Evolutionary conservation across 2,888 invertebrate species (phyloP).

Genomic region (Adelphocoris suturalis): DNA sequence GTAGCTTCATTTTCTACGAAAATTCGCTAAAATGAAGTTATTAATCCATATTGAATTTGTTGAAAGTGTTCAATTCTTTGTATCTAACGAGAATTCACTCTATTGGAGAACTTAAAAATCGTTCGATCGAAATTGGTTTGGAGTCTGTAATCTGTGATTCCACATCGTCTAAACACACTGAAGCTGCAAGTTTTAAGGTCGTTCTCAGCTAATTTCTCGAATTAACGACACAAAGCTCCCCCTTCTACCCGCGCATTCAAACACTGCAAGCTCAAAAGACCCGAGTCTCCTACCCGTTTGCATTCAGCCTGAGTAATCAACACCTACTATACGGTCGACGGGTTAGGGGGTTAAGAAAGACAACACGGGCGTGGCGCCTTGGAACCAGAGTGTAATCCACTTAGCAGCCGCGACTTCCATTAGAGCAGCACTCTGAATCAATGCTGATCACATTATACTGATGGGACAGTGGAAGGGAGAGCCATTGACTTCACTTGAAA

Average conservation of each 20-base stretch:
- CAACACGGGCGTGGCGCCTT: slow-evolving; percentile 31
- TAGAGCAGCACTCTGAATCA: slow-evolving; percentile 54
- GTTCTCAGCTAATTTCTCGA: no score
- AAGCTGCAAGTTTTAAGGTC: no score
- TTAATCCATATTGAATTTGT: no score
- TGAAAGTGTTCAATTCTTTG: no score
- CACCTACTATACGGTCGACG: background rate
- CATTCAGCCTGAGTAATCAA: background rate
- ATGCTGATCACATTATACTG: slow-evolving; percentile 61
- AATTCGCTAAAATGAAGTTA: no score
- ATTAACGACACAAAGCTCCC: slow-evolving; percentile 3
- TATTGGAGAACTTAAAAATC: no score
- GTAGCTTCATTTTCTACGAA: no score
- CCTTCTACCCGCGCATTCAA: background rate
- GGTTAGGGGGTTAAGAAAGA: slow-evolving; percentile 9
- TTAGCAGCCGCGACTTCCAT: slow-evolving; percentile 59
- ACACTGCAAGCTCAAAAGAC: background rate
- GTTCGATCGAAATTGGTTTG: no score
- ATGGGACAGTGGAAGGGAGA: background rate
- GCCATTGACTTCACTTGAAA: slow-evolving; percentile 60
- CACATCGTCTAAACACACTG: no score
- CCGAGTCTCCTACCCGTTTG: background rate
- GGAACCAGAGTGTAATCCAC: slow-evolving; percentile 50
- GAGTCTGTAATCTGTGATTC: no score
- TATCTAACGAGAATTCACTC: no score